phyloP scores from a whole-genome alignment of 1,140 invertebrate genomes.

The Eubasilissa regina region DNA sequence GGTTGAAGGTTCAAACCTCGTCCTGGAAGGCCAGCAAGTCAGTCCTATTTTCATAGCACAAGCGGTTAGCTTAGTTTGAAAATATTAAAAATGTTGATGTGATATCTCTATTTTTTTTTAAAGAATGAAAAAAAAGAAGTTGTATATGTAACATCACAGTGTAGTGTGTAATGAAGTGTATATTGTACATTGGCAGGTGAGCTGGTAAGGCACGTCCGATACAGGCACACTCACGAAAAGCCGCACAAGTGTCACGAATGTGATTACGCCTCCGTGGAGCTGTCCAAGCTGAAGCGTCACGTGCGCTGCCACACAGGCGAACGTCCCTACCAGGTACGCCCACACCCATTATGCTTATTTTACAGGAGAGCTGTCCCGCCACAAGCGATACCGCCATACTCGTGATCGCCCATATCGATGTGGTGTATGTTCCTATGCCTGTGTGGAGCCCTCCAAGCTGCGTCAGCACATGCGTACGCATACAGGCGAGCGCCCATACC shows the following conservation, averaged over 20 bases:
- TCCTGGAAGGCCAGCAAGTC: no score
- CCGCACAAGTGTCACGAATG: slow-evolving; percentile 96
- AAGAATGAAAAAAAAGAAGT: no score
- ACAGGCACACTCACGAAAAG: slow-evolving; percentile 95
- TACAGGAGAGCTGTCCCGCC: slow-evolving; percentile 18
- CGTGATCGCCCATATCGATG: slow-evolving; percentile 82
- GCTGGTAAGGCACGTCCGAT: slow-evolving; percentile 92
- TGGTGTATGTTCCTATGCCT: slow-evolving; percentile 77
- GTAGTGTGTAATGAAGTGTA: slow-evolving; percentile 23
- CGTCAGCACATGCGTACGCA: slow-evolving; percentile 79
- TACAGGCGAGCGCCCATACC: slow-evolving; percentile 74
- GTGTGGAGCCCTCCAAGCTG: slow-evolving; percentile 79
- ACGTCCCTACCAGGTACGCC: slow-evolving; percentile 81
- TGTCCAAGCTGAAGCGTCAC: slow-evolving; percentile 94
- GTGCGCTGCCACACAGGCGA: slow-evolving; percentile 94
- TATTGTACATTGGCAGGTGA: slow-evolving; percentile 78
- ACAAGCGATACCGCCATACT: slow-evolving; percentile 72
- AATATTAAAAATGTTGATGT: no score
- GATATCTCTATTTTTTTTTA: no score
- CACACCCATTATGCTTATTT: neutral
- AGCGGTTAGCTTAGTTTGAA: no score
- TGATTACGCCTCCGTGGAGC: slow-evolving; percentile 94
- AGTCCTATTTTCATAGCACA: no score
- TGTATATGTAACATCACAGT: neutral
- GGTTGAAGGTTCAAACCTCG: no score